Percentiles rank a stretch among this genome's conserved stretches.
Conservation (phyloP, 2,797 vertebrate species). For the Denticeps clupeoides region DNA sequence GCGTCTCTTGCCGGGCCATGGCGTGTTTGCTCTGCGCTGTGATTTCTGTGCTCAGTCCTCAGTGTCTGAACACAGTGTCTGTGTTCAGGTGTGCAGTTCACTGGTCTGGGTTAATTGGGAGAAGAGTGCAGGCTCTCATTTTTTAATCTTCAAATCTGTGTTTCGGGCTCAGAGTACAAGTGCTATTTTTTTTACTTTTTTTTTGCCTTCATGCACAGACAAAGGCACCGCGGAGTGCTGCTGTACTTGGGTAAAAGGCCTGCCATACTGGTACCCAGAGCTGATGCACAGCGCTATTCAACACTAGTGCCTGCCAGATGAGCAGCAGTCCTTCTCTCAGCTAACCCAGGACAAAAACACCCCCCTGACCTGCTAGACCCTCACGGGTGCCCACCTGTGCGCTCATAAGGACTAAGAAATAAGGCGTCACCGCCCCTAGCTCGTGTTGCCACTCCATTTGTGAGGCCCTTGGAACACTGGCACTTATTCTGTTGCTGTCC, state of each 20-base stretch:
- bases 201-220: not conserved
- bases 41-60: slow-evolving; percentile 9
- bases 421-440: not conserved
- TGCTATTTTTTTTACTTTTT: slow-evolving; percentile 6
- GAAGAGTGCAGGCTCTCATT: slow-evolving; percentile 9
- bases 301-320: not conserved
- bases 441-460: not conserved
- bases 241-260: not conserved
- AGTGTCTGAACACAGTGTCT: too few species aligned
- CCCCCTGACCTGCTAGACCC: slow-evolving; percentile 4
- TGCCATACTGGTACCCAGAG: not conserved
- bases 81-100: not conserved
- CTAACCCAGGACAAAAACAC: slow-evolving; percentile 3
- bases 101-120: slow-evolving; percentile 16
- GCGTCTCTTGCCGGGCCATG: too few species aligned
- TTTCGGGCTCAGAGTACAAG: too few species aligned
- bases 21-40: too few species aligned
- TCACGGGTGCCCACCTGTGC: slow-evolving; percentile 7
- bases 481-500: slow-evolving; percentile 33
- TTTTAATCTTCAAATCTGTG: too few species aligned
- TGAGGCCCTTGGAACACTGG: slow-evolving; percentile 1
- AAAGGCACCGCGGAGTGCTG: not conserved
- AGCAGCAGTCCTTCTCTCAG: slow-evolving; percentile 16
- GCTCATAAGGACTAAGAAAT: not conserved
- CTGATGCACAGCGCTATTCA: not conserved